phyloP scores from a whole-genome alignment of 2,113 vertebrate species.

The Austrofundulus limnaeus region DNA sequence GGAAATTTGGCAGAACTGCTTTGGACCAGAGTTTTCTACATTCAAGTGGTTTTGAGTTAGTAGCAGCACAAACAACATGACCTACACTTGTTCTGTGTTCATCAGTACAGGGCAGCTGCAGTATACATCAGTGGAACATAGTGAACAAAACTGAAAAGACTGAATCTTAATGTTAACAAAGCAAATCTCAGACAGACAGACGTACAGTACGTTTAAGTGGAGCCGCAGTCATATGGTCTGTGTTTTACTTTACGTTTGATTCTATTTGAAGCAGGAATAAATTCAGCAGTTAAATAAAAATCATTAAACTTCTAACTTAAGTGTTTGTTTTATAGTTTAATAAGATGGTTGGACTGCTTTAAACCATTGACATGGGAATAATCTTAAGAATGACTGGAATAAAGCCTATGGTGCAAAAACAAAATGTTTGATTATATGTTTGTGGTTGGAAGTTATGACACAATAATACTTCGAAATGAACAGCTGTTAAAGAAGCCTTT shows the following conservation, averaged over 20 bases:
- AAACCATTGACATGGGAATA: background rate
- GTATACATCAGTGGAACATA: background rate
- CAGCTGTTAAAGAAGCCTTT: no score
- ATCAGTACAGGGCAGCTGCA: conserved; percentile 14
- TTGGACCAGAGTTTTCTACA: background rate
- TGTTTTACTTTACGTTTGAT: background rate
- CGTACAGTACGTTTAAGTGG: background rate
- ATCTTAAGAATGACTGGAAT: no score
- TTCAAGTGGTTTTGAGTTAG: conserved; percentile 1
- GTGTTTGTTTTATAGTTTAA: no score
- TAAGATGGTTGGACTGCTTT: background rate
- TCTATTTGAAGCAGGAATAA: background rate
- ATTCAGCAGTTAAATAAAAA: background rate
- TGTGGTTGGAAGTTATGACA: no score
- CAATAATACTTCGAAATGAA: no score
- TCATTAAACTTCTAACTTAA: background rate
- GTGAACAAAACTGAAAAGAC: background rate
- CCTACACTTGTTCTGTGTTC: conserved; percentile 2
- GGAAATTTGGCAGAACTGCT: background rate
- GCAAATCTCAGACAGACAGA: conserved; percentile 5
- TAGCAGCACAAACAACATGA: conserved; percentile 12
- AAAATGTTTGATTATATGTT: background rate
- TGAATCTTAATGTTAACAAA: background rate
- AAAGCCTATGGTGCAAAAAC: no score
- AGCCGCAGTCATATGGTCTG: background rate